Conservation (phyloP, 2,113 vertebrate genomes). For the Nerophis lumbriciformis region DNA sequence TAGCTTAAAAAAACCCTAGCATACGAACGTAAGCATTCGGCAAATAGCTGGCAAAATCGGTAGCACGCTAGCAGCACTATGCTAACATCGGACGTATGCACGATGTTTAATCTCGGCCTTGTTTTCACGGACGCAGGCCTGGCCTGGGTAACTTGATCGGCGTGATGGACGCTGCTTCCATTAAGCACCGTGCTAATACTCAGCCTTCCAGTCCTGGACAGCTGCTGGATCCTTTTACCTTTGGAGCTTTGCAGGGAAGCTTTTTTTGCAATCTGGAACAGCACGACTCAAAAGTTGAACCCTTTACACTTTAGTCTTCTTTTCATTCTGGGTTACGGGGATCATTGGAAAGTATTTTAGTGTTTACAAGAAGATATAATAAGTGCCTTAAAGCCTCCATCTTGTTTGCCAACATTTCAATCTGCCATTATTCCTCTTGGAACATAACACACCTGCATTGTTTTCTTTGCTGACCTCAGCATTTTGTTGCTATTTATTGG, state of each 20-base stretch:
- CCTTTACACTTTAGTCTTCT: conserved; percentile 22
- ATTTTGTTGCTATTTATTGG: conserved; percentile 11
- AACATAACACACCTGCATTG: conserved; percentile 19
- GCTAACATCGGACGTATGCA: conserved; percentile 4
- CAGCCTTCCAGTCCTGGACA: conserved; percentile 35
- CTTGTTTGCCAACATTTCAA: conserved; percentile 20
- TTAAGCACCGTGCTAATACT: conserved; percentile 25
- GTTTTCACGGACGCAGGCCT: conserved; percentile 32
- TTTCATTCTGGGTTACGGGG: conserved; percentile 18
- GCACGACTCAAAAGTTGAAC: conserved; percentile 22
- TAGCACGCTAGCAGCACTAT: too few species aligned
- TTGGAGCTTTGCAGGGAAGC: conserved; percentile 20
- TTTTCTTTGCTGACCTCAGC: background rate
- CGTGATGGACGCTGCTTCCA: conserved; percentile 15
- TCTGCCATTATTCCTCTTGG: conserved; percentile 8
- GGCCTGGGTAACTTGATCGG: conserved; percentile 38
- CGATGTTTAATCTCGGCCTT: conserved; percentile 31
- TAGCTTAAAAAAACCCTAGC: too few species aligned
- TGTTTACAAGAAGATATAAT: conserved; percentile 29
- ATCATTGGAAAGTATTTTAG: conserved; percentile 26
- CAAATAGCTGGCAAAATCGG: too few species aligned
- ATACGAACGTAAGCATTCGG: too few species aligned
- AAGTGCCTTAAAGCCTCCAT: conserved; percentile 7
- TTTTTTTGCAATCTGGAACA: conserved; percentile 27
- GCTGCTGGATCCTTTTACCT: conserved; percentile 44